These are phyloP conservation scores for Carassius gibelio DNA, from an alignment of 2,113 vertebrate genomes.

Conservation along the genomic window DNA sequence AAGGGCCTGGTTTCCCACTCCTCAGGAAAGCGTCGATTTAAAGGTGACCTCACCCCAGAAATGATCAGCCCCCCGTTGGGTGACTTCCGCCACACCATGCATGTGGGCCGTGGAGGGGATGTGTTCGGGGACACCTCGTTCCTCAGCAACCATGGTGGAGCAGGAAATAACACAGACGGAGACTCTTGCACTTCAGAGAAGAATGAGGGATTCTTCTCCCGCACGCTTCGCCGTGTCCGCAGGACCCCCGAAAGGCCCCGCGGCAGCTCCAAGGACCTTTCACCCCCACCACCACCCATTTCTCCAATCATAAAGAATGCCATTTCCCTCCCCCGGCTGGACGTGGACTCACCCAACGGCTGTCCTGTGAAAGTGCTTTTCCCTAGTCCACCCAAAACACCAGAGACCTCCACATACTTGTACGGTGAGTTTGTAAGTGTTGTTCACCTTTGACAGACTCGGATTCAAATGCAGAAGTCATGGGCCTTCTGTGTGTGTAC, in stretches of 20 bases:
- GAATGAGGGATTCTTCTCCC: slow-evolving; percentile 82
- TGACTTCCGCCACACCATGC: slow-evolving; percentile 98
- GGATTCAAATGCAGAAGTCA: not conserved
- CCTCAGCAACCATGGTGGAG: slow-evolving; percentile 89
- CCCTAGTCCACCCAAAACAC: slow-evolving; percentile 74
- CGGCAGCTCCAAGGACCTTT: slow-evolving; percentile 69
- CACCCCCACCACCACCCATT: slow-evolving; percentile 80
- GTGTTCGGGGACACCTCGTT: slow-evolving; percentile 97
- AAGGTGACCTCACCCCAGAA: slow-evolving; percentile 84
- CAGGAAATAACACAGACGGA: slow-evolving; percentile 59
- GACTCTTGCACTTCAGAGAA: slow-evolving; percentile 75
- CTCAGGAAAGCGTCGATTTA: slow-evolving; percentile 84
- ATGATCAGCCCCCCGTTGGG: slow-evolving; percentile 97
- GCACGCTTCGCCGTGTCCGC: slow-evolving; percentile 86
- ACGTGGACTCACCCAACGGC: slow-evolving; percentile 72
- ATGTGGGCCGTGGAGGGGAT: slow-evolving; percentile 91
- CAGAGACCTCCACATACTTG: slow-evolving; percentile 77
- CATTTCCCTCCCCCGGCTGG: slow-evolving; percentile 89
- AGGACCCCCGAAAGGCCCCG: slow-evolving; percentile 77
- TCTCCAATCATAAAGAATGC: slow-evolving; percentile 98
- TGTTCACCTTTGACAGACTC: not conserved
- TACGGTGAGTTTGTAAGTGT: slow-evolving; percentile 79
- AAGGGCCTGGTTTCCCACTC: slow-evolving; percentile 87
- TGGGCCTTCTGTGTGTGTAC: not conserved
- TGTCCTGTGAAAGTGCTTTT: slow-evolving; percentile 78